Evolutionary conservation across 2,888 invertebrate species (phyloP), one percentile per base, ranked within the genome.

Genomic region (Geotrupes spiniger): DNA sequence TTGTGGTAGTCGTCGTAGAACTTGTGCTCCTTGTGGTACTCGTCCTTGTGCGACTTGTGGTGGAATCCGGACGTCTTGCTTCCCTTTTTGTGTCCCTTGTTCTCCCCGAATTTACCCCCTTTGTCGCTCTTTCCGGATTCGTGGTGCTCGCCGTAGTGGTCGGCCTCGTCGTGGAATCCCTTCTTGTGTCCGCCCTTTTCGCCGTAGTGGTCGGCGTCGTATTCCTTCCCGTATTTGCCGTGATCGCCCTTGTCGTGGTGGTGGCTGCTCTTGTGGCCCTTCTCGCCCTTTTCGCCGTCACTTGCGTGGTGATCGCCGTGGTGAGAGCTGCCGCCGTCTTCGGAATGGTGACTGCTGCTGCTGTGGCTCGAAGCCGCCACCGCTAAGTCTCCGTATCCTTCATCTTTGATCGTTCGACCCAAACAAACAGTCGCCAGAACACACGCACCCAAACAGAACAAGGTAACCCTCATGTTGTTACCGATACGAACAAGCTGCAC

Each of bases 1-100:
- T 88, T 88, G 59, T 90, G 89, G 63, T 75, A 80, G 69, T 85
- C 84, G 59, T 86, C 86, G 72, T 87, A 87, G 76, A 87, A 85
- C 66, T 85, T 86, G 72, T 87, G 87, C 63, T 87, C 86, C 62
- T 84, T 87, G 68, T 85, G 84, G 71, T 82, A 87, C 67, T 88
- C 88, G 62, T 88, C 87, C 66, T 85, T 85, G 73, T 86, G 85
- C 70, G 85, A 84, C 59, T 85, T 86, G 73, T 88, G 85, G 73
- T 88, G 87, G 71, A 84, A 87, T 0, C 87, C 87, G 69, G 84
- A 85, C 1, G 85, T 85, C 66, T 87, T 86, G 63, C 86, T 85
- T 4, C 87, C 87, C 60, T 85, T 85, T 64, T 87, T 87, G 65
- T 87, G 87, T 0, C 85, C 87, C 56, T 85, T 84, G 65, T 86